Percentiles rank a stretch among this genome's conserved stretches.
Conservation (phyloP, 2,797 vertebrate genomes). For the Alauda arvensis region DNA sequence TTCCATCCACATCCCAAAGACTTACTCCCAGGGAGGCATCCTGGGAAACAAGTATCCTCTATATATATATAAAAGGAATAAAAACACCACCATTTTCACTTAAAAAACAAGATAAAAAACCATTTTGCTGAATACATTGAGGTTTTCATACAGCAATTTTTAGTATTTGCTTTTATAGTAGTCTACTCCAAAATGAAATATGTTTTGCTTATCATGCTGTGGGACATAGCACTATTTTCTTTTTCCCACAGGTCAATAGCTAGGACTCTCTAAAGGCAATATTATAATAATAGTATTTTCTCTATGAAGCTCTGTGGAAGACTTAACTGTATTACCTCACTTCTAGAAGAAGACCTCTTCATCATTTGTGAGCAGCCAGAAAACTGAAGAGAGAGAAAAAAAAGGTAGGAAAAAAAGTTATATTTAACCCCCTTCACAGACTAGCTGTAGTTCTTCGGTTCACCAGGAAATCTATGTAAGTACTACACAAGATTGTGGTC, state of each 20-base stretch:
- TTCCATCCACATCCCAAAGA: not conserved
- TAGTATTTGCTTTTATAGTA: constrained; percentile 18
- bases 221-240: not conserved
- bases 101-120: not conserved
- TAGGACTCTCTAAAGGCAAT: not conserved
- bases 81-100: not conserved
- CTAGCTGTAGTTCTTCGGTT: not conserved
- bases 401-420: accelerated
- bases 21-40: not conserved
- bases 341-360: not conserved
- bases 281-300: not conserved
- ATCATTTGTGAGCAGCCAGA: not conserved
- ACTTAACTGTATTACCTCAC: not conserved
- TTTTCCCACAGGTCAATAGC: constrained; percentile 2
- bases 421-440: not conserved
- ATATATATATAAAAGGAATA: not conserved
- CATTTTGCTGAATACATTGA: not conserved
- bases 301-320: not conserved
- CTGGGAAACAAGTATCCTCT: not conserved
- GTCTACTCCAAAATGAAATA: not conserved
- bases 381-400: not conserved
- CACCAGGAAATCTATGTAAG: not conserved
- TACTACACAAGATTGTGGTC: not conserved
- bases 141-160: constrained; percentile 2
- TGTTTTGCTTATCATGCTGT: not conserved